phyloP scores from a whole-genome alignment of 2,888 invertebrate species.

The Anorthoa munda region DNA sequence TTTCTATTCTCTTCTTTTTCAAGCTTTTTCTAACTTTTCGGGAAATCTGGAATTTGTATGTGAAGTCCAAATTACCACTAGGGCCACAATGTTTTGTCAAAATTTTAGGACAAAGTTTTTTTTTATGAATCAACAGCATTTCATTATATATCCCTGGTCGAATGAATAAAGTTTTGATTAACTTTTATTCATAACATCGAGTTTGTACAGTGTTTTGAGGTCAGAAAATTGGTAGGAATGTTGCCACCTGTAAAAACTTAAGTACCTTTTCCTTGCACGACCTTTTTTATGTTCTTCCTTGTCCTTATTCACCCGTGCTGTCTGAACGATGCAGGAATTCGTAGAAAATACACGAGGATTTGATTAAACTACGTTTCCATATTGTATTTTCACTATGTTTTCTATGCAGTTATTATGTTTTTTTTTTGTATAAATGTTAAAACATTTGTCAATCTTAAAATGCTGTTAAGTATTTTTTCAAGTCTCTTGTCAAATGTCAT shows the following conservation, averaged over 20 bases:
- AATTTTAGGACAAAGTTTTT: slow-evolving; percentile 24
- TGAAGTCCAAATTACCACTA: slow-evolving; percentile 62
- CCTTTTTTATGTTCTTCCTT: slow-evolving; percentile 73
- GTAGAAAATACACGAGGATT: slow-evolving; percentile 7
- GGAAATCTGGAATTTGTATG: slow-evolving; percentile 40
- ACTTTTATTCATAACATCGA: slow-evolving; percentile 80
- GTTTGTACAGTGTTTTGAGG: slow-evolving; percentile 88
- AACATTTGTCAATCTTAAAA: background rate
- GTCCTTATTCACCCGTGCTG: slow-evolving; percentile 39
- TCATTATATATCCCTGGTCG: slow-evolving; percentile 80
- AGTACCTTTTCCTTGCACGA: slow-evolving; percentile 76
- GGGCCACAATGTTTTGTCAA: slow-evolving; percentile 17
- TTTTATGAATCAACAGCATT: slow-evolving; percentile 81
- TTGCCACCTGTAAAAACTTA: slow-evolving; percentile 80
- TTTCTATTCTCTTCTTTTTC: slow-evolving; percentile 50
- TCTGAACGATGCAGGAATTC: slow-evolving; percentile 19
- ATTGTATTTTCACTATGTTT: slow-evolving; percentile 4
- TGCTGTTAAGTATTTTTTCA: background rate
- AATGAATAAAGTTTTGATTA: slow-evolving; percentile 62
- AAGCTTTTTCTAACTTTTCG: slow-evolving; percentile 61
- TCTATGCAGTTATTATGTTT: background rate
- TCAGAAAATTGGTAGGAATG: slow-evolving; percentile 77
- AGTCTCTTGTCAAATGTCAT: background rate
- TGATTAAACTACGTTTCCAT: background rate
- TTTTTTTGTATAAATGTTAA: background rate